These are phyloP conservation scores for Rhyacophila evoluta DNA, from an alignment of 2,888 invertebrate species.

Conservation along the genomic window DNA sequence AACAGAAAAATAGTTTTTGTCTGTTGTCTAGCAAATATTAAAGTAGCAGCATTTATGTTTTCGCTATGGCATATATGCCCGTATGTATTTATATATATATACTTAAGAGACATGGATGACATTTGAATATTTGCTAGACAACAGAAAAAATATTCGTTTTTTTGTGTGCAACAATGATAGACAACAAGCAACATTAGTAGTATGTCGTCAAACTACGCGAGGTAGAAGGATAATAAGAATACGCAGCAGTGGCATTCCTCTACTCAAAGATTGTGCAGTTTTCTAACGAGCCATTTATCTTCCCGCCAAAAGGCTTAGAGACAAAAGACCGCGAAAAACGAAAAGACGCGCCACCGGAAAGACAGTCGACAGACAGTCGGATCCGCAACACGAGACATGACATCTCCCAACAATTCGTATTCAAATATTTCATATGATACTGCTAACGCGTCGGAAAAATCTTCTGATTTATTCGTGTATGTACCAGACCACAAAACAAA, in stretches of 20 bases:
- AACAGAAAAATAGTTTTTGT: too few species aligned
- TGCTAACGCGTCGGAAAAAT: too few species aligned
- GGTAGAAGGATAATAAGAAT: not conserved
- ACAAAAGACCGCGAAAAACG: conserved; percentile 50
- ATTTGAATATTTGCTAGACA: not conserved
- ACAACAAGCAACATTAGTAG: not conserved
- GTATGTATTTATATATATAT: too few species aligned
- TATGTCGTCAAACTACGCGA: conserved; percentile 2
- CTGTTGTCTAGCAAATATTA: too few species aligned
- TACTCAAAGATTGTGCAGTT: conserved; percentile 48
- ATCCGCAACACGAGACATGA: not conserved
- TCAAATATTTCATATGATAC: too few species aligned
- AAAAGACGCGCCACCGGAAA: conserved; percentile 42
- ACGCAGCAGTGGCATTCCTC: conserved; percentile 23
- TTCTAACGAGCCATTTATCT: conserved; percentile 54
- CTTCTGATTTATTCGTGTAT: too few species aligned
- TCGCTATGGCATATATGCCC: too few species aligned
- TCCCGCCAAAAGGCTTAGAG: conserved; percentile 51
- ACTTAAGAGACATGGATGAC: not conserved
- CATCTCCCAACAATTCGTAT: not conserved
- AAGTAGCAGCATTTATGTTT: too few species aligned
- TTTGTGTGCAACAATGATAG: conserved; percentile 15
- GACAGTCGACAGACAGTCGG: conserved; percentile 49
- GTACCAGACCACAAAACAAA: too few species aligned
- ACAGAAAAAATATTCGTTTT: not conserved